Base-by-base conservation (phyloP, 2,888 invertebrate genomes). In the Ophion obscuratus region DNA sequence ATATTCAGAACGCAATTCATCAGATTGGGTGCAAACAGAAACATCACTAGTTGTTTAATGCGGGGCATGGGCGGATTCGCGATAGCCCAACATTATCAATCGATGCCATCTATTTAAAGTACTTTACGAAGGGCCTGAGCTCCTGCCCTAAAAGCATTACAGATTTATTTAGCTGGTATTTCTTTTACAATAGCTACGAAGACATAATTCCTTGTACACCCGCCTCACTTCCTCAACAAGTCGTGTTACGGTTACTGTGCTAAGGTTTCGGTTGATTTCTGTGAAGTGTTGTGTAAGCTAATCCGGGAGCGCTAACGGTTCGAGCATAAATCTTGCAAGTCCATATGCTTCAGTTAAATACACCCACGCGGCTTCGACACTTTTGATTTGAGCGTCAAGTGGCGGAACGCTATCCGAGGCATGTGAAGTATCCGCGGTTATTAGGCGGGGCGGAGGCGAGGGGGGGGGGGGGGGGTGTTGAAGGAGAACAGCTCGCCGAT, bases 401-500 rank as follows among this genome's bases (percentile, higher is more conserved):
- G 71, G 27, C 11, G 59, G 81, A 80, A 87, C 68, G 68, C 59
- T 62, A 61, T 71, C 59, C 62, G 44, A 61, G 68, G 67, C 53
- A 57, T 74, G 57, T 76, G 71, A 47, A 73, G 66, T 71, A 76
- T 70, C 77, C 53, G 27, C 17, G 64, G 61, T 78, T 77, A 78
- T 81, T 81, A 59, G 74, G 68, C 53, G 4, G 14, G 3, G 3
- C 5, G 5, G 17, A 17, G 11, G 11, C 0, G 11, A 27, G 78
- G 71, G 47, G 62, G 10, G 53, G 67, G 11, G 1, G 11, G 31
- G 78, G 71, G 47, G 62, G 10, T 40, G 67, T 68, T 62, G 67
- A 76, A 27, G 62, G 36, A 64, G 36, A 75, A 73, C 47, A 81
- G 40, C 61, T 66, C 40, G 62, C 64, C 59, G 85, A 76, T 88